phyloP scores from a whole-genome alignment of 1,140 invertebrate species.

The Hylaeus anthracinus region DNA sequence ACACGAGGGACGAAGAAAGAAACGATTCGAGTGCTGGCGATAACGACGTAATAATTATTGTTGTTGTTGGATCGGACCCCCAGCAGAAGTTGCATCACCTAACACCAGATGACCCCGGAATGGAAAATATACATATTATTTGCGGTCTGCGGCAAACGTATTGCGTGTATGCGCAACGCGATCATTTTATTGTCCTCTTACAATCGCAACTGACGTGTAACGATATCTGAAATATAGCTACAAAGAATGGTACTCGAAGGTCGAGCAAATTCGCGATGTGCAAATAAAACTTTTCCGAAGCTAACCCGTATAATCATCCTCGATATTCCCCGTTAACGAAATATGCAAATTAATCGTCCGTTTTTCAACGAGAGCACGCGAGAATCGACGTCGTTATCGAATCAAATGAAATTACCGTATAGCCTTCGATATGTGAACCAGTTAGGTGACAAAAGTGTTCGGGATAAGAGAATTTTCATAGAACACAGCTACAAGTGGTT shows the following conservation, averaged over 20 bases:
- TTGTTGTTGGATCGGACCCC: slow-evolving; percentile 61
- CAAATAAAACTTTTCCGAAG: not conserved
- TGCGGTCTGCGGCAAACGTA: not conserved
- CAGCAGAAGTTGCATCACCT: slow-evolving; percentile 64
- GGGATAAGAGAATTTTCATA: too few species aligned
- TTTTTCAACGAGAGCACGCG: too few species aligned
- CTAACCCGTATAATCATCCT: too few species aligned
- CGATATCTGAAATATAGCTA: not conserved
- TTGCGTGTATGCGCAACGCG: not conserved
- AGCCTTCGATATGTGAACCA: too few species aligned
- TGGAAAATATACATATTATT: slow-evolving; percentile 60
- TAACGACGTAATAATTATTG: slow-evolving; percentile 44
- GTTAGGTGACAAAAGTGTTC: too few species aligned
- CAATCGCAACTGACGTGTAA: not conserved
- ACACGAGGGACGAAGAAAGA: not conserved
- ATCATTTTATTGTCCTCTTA: not conserved
- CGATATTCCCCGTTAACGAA: too few species aligned
- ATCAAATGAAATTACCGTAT: too few species aligned
- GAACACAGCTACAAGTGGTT: too few species aligned
- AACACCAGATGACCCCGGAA: slow-evolving; percentile 42
- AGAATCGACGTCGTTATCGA: too few species aligned
- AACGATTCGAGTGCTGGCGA: not conserved
- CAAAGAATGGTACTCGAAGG: not conserved
- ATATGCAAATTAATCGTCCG: too few species aligned
- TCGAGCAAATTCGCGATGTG: too few species aligned